Base-by-base conservation (phyloP, 2,888 invertebrate species). In the Drosophila mettleri region DNA sequence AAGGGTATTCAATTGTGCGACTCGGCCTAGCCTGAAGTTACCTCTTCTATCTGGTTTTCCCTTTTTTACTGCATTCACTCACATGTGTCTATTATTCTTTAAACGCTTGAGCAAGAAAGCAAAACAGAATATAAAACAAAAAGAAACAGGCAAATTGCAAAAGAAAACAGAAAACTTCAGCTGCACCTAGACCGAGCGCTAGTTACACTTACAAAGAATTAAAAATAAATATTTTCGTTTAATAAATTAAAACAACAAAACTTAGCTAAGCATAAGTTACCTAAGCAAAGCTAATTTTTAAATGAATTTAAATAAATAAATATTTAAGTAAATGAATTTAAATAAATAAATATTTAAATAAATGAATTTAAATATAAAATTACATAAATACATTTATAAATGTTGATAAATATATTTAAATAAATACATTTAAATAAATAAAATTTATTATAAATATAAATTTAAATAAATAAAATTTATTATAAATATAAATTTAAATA, bases 61-160 rank as follows among this genome's bases (percentile, higher is more conserved):
- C 10, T 58, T 43, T 43, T 48, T 76, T 52, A 64, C 73, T 69
- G 55, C 61, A 61, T 69, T 74, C 51, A 55, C 61, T 67, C 70
- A 81, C 81, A 81, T 81, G 69, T 71, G 65, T 78, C 69, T 69
- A 62, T 66, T 82, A 68, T 67, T 73, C 61, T 64, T 70, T 69
- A 75, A 68, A 68, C 62, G 61, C 63, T 65, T 41, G 45, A 63
- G 57, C 66, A 68, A 67, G 57, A 61, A 60, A 55, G 54, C 53
- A 49, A 60, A 63, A 43, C 31, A 39, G 34, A 20, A 64, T 41
- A 20, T 20, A 46, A 52, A 24, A 49, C 51, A 38, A 43, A 41
- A 49, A 69, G 57, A 52, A 48, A 16, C 43, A 27, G 43, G 27
- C 43, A 45, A 27, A 45, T 45, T 45, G 20, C 20, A 51, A 69